Conservation (phyloP, 2,113 vertebrate genomes). For the Globicephala melas region DNA sequence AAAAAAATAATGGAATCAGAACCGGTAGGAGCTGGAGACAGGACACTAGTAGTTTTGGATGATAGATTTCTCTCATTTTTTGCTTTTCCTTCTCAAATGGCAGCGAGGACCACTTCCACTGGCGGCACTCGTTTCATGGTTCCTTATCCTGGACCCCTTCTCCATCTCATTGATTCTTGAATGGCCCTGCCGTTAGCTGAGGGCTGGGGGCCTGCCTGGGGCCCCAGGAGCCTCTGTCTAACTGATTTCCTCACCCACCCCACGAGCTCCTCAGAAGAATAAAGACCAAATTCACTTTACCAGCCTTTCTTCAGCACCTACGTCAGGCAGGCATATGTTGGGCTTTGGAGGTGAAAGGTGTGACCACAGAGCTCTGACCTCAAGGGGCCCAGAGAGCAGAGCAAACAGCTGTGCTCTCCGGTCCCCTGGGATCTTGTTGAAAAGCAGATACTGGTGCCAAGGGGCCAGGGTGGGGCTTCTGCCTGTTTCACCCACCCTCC, state of each 20-base stretch:
- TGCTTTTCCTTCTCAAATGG: not conserved
- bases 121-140: rapidly evolving
- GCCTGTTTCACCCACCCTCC: not conserved
- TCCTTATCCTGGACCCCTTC: not conserved
- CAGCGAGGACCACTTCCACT: not conserved
- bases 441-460: not conserved
- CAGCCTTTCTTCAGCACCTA: not conserved
- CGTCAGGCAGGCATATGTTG: not conserved
- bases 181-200: not conserved
- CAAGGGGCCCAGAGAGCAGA: not conserved
- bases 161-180: not conserved
- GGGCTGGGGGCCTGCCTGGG: not conserved
- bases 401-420: not conserved
- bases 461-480: not conserved
- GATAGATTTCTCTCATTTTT: not conserved
- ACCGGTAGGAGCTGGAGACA: rapidly evolving
- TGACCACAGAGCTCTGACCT: not conserved
- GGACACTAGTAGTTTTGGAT: rapidly evolving
- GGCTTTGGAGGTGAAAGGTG: not conserved
- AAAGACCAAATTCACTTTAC: not conserved
- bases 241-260: not conserved
- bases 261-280: not conserved
- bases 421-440: not conserved
- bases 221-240: not conserved
- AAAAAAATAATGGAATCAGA: not conserved